phyloP scores from a whole-genome alignment of 2,113 vertebrate genomes.

The Xenopus borealis region DNA sequence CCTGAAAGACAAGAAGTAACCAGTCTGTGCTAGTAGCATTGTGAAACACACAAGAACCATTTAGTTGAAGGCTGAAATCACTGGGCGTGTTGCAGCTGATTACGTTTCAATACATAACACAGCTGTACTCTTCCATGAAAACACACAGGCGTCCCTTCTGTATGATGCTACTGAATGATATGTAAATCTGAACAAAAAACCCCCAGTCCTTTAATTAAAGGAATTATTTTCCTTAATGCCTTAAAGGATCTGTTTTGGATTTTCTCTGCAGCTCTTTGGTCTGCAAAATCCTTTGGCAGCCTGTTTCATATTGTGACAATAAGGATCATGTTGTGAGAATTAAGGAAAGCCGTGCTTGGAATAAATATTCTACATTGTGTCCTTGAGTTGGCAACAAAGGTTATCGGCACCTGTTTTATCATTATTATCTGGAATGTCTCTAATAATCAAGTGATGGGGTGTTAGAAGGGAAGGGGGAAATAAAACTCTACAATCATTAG shows the following conservation, averaged over 20 bases:
- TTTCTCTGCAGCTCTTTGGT: neutral
- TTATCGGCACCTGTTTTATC: conserved; percentile 25
- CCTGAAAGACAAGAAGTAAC: conserved; percentile 18
- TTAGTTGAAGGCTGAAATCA: conserved; percentile 25
- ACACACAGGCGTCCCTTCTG: neutral
- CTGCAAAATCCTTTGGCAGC: conserved; percentile 8
- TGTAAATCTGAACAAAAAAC: neutral
- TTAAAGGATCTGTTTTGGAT: neutral
- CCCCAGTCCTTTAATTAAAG: neutral
- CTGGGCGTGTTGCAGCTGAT: conserved; percentile 28
- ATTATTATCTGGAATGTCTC: conserved; percentile 12
- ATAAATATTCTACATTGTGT: conserved; percentile 37
- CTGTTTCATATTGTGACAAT: conserved; percentile 16
- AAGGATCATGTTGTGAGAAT: conserved; percentile 12
- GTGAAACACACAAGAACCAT: conserved; percentile 12
- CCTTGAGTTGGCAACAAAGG: conserved; percentile 37
- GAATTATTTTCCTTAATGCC: neutral
- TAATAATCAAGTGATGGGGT: neutral
- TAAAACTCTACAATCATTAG: no score
- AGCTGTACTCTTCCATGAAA: neutral
- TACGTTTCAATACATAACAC: conserved; percentile 13
- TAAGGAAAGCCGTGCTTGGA: conserved; percentile 27
- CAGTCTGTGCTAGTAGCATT: conserved; percentile 24
- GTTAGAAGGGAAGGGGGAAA: no score
- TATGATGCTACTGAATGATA: conserved; percentile 7